Evolutionary conservation across 2,888 invertebrate genomes (phyloP).

Genomic region (Chirona hameri): DNA sequence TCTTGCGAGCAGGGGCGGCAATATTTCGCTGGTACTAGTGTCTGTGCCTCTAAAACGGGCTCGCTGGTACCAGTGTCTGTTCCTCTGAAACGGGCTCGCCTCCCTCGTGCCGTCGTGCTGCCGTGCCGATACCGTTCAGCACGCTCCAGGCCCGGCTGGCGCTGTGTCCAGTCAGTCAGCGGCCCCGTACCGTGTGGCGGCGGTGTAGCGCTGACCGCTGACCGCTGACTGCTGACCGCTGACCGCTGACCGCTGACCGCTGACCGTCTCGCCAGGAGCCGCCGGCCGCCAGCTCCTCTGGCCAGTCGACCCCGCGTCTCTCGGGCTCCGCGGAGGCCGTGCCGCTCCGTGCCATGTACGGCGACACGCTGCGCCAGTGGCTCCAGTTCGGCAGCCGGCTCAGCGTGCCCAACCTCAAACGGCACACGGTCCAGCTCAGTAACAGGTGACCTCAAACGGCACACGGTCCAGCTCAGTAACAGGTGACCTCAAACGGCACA

Average conservation of each 20-base stretch:
- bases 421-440: slow-evolving; percentile 49
- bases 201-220: too few relatives aligned
- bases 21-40: too few relatives aligned
- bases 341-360: slow-evolving; percentile 54
- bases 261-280: neutral
- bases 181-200: too few relatives aligned
- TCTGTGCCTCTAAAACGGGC: too few relatives aligned
- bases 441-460: slow-evolving; percentile 28
- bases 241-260: neutral
- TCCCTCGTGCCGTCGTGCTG: too few relatives aligned
- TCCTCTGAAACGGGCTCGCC: too few relatives aligned
- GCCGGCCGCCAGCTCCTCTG: neutral
- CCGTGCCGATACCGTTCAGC: too few relatives aligned
- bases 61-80: too few relatives aligned
- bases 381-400: slow-evolving; percentile 57
- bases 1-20: too few relatives aligned
- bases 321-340: slow-evolving; percentile 45
- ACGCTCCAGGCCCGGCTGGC: too few relatives aligned
- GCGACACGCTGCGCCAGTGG: slow-evolving; percentile 56
- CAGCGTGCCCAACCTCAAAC: slow-evolving; percentile 57
- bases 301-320: neutral
- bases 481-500: slow-evolving; percentile 23
- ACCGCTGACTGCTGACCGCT: neutral
- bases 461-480: neutral
- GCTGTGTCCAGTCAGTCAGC: too few relatives aligned